These are phyloP conservation scores for Oxygymnocypris stewartii DNA, from an alignment of 2,113 vertebrate genomes.

Conservation along the genomic window DNA sequence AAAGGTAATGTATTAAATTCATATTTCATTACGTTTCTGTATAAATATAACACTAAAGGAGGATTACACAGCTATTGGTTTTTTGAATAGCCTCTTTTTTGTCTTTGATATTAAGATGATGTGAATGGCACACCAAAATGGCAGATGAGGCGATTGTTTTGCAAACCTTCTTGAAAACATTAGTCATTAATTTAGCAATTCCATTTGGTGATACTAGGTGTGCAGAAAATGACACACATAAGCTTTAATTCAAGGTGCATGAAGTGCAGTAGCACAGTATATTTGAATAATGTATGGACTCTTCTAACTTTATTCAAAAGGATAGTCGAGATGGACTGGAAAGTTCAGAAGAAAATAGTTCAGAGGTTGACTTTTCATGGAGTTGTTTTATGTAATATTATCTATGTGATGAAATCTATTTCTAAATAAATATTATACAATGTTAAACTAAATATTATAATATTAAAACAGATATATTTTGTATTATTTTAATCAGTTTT, in stretches of 20 bases:
- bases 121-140: background rate
- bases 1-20: background rate
- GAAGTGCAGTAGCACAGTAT: background rate
- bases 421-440: background rate
- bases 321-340: background rate
- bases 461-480: background rate
- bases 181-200: background rate
- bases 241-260: background rate
- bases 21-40: background rate
- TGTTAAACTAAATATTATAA: background rate
- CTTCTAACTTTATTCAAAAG: conserved; percentile 10
- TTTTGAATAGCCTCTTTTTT: background rate
- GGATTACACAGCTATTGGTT: background rate
- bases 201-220: background rate
- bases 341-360: background rate
- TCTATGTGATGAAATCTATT: background rate
- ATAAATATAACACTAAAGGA: background rate
- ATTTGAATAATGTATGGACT: conserved; percentile 4
- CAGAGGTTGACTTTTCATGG: background rate
- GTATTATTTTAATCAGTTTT: background rate
- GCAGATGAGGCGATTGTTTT: background rate
- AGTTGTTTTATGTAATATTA: background rate
- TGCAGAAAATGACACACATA: background rate
- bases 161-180: conserved; percentile 7
- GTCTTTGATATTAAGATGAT: background rate